A percentile compares a stretch with the other conserved stretches of the same genome.
phyloP scores from a whole-genome alignment of 2,888 invertebrate species.

The Cheilosia pagana region DNA sequence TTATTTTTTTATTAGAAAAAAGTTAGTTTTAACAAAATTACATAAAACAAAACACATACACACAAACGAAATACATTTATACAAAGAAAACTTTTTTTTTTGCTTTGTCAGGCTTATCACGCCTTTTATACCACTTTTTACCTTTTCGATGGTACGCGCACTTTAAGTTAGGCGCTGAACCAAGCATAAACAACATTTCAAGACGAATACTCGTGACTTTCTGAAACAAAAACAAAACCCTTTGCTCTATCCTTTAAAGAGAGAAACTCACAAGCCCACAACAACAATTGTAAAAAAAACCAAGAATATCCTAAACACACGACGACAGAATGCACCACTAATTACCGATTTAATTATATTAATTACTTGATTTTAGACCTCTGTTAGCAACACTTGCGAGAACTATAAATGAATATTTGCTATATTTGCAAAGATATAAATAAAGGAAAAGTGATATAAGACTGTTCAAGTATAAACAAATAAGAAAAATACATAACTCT shows the following conservation, averaged over 20 bases:
- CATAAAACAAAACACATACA: slow-evolving; percentile 15
- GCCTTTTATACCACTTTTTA: slow-evolving; percentile 54
- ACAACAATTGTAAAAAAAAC: not conserved
- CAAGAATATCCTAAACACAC: not conserved
- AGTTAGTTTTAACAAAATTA: slow-evolving; percentile 8
- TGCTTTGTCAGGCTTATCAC: slow-evolving; percentile 6
- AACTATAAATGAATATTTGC: slow-evolving; percentile 51
- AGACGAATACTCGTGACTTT: not conserved
- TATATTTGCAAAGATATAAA: slow-evolving; percentile 63
- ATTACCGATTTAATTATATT: slow-evolving; percentile 59
- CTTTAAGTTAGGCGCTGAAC: not conserved
- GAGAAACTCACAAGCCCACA: slow-evolving; percentile 1
- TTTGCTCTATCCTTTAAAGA: not conserved
- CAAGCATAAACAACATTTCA: not conserved
- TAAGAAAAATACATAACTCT: slow-evolving; percentile 35
- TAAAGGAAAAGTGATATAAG: slow-evolving; percentile 72
- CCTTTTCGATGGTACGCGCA: not conserved
- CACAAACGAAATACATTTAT: not conserved
- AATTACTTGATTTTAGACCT: slow-evolving; percentile 49
- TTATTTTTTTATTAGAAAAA: slow-evolving; percentile 31
- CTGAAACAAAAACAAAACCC: not conserved
- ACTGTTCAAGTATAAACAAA: slow-evolving; percentile 72
- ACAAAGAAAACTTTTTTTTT: slow-evolving; percentile 19
- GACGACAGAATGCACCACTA: slow-evolving; percentile 42
- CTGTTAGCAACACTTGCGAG: slow-evolving; percentile 32